Base-by-base conservation (phyloP, 1,140 invertebrate genomes). In the Parasteatoda tepidariorum region DNA sequence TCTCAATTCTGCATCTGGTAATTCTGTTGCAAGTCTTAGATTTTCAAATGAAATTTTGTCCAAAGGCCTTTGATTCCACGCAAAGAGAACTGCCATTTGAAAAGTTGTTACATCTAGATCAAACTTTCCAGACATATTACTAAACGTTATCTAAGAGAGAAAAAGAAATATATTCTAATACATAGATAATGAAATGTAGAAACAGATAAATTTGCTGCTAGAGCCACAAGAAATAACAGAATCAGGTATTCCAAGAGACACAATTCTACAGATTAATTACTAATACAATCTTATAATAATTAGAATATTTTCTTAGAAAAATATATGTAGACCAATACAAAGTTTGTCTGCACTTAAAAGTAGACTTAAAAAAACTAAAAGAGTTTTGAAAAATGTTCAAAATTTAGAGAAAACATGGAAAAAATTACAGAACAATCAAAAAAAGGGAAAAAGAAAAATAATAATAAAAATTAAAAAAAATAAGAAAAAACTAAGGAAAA, bases 51-150 rank as follows among this genome's bases (percentile, higher is more conserved):
- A 94, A 41, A 99, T 94, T 89, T 93, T 95, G 85, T 99, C 98
- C 82, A 93, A 88, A 33, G 95, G 94, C 86, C 98, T 91, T 88
- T 98, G 96, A 92, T 99, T 99, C 97, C 97, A 99, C 9, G 96
- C 96, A 91, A 99, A 99, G 24, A 99, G 90, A n/a, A 99, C 97
- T 75, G 97, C 97, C 97, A 99, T 98, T 93, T 99, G 98, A 89
- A 99, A 99, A 30, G 98, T 99, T 7, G 98, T 99, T 2, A 99
- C 97, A 89, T 99, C 98, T 83, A 99, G 91, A 90, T 99, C 98
- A 90, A 97, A 99, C 87, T 95, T 93, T 11, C 98, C 97, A 59
- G 96, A 93, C 87, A 94, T 93, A 90, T 98, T 99, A 2, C 93
- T 92, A 91, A 99, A 99, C 59, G 96, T 98, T 85, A 99, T 97